phyloP scores from a whole-genome alignment of 2,888 invertebrate species.

The Nezara viridula region DNA sequence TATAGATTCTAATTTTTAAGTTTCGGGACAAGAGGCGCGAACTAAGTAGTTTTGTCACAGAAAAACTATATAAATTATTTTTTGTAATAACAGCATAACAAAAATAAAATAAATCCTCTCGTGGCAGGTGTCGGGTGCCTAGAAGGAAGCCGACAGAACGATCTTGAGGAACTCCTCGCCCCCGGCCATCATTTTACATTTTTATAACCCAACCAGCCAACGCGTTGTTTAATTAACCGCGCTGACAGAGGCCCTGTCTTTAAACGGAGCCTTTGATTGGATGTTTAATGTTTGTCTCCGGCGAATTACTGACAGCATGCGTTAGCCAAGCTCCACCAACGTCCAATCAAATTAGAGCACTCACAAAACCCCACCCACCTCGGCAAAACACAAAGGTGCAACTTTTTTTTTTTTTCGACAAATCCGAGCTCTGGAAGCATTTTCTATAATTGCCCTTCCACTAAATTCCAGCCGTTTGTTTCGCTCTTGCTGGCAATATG shows the following conservation, averaged over 20 bases:
- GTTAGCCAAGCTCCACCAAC: conserved; percentile 13
- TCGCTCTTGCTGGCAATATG: not conserved
- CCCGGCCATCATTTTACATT: conserved; percentile 4
- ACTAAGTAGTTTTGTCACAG: too few species aligned
- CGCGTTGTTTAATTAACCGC: conserved; percentile 19
- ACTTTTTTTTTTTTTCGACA: not conserved
- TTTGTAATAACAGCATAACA: not conserved
- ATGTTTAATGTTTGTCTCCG: conserved; percentile 32
- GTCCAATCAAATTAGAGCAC: conserved; percentile 33
- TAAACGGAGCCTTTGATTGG: not conserved
- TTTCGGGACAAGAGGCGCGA: too few species aligned
- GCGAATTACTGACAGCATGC: not conserved
- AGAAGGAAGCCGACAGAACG: not conserved
- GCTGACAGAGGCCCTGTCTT: not conserved
- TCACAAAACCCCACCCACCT: not conserved
- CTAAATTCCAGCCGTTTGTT: not conserved
- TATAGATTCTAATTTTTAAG: too few species aligned
- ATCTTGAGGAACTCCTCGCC: not conserved
- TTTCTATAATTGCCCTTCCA: conserved; percentile 7
- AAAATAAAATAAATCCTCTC: not conserved
- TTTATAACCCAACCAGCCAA: not conserved
- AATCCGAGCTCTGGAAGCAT: not conserved
- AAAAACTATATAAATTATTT: too few species aligned
- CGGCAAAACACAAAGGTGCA: not conserved
- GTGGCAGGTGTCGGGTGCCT: not conserved